Conservation (phyloP, 2,113 vertebrate genomes). For the Hiodon tergisus region DNA sequence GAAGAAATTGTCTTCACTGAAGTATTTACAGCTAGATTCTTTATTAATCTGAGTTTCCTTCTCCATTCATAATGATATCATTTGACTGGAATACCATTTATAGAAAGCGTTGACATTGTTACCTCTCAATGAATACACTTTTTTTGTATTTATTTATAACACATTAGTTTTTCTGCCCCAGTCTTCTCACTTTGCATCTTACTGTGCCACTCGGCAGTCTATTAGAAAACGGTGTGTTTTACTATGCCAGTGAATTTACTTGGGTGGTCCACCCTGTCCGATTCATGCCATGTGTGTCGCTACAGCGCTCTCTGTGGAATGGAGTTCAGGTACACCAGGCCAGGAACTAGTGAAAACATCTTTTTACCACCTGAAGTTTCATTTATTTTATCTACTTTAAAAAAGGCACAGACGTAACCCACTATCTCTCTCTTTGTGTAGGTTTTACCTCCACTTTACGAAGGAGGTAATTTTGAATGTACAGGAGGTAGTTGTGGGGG, state of each 20-base stretch:
- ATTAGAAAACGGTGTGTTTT: too few species aligned
- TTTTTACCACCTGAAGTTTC: constrained; percentile 28
- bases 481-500: constrained; percentile 23
- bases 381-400: constrained; percentile 17
- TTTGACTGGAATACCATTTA: not conserved
- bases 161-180: not conserved
- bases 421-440: not conserved
- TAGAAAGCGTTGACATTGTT: too few species aligned
- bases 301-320: too few species aligned
- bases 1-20: constrained; percentile 3
- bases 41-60: constrained; percentile 1
- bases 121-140: too few species aligned
- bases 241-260: too few species aligned
- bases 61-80: not conserved
- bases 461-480: not conserved
- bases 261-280: too few species aligned
- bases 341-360: not conserved
- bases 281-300: too few species aligned
- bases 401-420: constrained; percentile 56
- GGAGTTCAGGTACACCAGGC: not conserved
- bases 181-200: not conserved
- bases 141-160: not conserved
- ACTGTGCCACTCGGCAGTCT: not conserved
- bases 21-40: constrained; percentile 17
- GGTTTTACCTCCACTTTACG: not conserved